These are phyloP conservation scores for Megaceryle alcyon DNA, from an alignment of 2,797 vertebrate species.

Conservation along the genomic window DNA sequence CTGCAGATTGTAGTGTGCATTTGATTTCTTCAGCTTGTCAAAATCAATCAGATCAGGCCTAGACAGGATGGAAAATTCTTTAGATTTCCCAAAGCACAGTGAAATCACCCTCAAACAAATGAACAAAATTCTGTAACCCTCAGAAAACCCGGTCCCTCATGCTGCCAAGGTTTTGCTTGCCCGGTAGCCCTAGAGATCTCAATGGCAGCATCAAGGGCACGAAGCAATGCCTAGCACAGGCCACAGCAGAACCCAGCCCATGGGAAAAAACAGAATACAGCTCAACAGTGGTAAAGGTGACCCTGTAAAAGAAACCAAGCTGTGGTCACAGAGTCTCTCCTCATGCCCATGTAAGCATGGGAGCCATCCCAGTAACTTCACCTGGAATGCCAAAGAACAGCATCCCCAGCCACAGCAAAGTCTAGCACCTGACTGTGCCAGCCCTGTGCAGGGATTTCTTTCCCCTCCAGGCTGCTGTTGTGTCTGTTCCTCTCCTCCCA, in stretches of 20 bases:
- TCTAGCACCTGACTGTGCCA: not conserved
- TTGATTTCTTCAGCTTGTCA: conserved; percentile 97
- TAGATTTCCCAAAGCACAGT: conserved; percentile 5
- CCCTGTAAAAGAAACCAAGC: not conserved
- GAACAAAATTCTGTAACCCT: not conserved
- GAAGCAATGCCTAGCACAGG: not conserved
- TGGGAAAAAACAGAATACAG: not conserved
- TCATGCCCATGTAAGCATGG: rapidly evolving
- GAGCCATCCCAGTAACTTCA: rapidly evolving
- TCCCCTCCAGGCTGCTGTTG: not conserved
- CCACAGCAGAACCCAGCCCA: not conserved
- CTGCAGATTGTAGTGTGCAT: conserved; percentile 96
- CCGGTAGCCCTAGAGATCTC: not conserved
- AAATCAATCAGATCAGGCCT: conserved; percentile 97
- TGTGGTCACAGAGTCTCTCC: not conserved
- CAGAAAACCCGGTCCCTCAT: not conserved
- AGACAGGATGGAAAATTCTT: conserved; percentile 35
- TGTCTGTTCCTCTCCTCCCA: not conserved
- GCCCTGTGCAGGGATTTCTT: not conserved
- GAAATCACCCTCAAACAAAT: not conserved
- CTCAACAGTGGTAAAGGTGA: not conserved
- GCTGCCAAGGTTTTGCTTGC: not conserved
- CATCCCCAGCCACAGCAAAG: not conserved
- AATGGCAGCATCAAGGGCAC: not conserved
- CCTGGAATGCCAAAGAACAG: not conserved